Percentiles rank a stretch among this genome's conserved stretches.
Conservation (phyloP, 2,888 invertebrate species). For the Dascillus cervinus region DNA sequence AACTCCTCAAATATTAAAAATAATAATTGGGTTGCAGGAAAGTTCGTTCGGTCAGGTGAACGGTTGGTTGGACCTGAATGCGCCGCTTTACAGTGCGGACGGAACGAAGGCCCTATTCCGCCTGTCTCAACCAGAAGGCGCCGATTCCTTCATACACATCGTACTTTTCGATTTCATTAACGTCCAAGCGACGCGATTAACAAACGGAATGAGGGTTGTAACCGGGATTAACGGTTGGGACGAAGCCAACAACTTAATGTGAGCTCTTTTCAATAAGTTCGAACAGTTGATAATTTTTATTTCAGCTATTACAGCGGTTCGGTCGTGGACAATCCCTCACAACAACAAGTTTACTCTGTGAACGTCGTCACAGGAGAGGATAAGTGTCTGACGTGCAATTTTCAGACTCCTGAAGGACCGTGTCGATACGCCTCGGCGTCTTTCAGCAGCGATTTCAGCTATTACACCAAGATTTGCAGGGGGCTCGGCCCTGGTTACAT, state of each 20-base stretch:
- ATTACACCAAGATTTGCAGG: conserved; percentile 60
- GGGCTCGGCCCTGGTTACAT: conserved; percentile 57
- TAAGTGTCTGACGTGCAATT: conserved; percentile 63
- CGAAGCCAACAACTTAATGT: conserved; percentile 49
- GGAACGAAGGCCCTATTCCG: conserved; percentile 33
- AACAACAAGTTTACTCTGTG: conserved; percentile 57
- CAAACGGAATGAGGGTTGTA: conserved; percentile 54
- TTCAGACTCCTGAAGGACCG: conserved; percentile 48
- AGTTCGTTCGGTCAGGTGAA: conserved; percentile 49
- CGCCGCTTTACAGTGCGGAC: conserved; percentile 48
- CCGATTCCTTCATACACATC: conserved; percentile 32
- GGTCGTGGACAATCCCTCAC: conserved; percentile 54
- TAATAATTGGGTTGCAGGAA: no score
- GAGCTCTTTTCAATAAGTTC: conserved; percentile 17
- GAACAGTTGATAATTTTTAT: conserved; percentile 8
- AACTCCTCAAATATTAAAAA: no score
- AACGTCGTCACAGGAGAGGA: conserved; percentile 20
- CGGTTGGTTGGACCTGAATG: conserved; percentile 63
- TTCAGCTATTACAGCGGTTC: conserved; percentile 68
- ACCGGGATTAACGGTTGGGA: conserved; percentile 56
- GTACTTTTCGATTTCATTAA: conserved; percentile 23
- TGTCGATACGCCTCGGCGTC: conserved; percentile 53
- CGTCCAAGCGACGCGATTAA: conserved; percentile 40
- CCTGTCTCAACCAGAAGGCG: conserved; percentile 26
- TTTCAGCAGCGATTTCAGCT: conserved; percentile 54